Evolutionary conservation across 2,888 invertebrate genomes (phyloP).

Genomic region (Trissoscelio sp.): DNA sequence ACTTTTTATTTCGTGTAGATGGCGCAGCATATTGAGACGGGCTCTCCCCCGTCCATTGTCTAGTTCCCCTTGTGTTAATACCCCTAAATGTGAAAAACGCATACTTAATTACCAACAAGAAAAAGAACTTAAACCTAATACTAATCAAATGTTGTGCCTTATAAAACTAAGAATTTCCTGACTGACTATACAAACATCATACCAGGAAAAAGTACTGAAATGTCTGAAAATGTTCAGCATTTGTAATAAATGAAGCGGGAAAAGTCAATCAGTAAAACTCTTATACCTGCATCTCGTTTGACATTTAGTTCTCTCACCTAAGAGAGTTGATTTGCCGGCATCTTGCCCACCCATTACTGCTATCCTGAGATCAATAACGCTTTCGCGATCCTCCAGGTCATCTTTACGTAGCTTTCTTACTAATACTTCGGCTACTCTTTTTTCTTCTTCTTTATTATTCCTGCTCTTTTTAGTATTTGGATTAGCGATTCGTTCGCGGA

Average conservation of each 20-base stretch:
- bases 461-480: slow-evolving; percentile 74
- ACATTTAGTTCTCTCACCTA: slow-evolving; percentile 82
- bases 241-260: too few relatives aligned
- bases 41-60: slow-evolving; percentile 98
- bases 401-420: slow-evolving; percentile 89
- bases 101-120: too few relatives aligned
- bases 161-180: slow-evolving; percentile 30
- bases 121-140: too few relatives aligned
- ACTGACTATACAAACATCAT: slow-evolving; percentile 31
- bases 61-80: slow-evolving; percentile 96
- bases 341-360: slow-evolving; percentile 98
- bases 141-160: too few relatives aligned
- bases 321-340: slow-evolving; percentile 97
- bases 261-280: slow-evolving; percentile 44
- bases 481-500: slow-evolving; percentile 87
- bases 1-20: slow-evolving; percentile 97
- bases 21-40: slow-evolving; percentile 96
- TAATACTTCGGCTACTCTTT: slow-evolving; percentile 93
- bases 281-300: slow-evolving; percentile 27
- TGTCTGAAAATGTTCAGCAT: neutral
- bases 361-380: slow-evolving; percentile 92
- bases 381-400: slow-evolving; percentile 90
- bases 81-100: slow-evolving; percentile 85
- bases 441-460: slow-evolving; percentile 78
- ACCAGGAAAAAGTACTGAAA: slow-evolving; percentile 8